phyloP scores from a whole-genome alignment of 2,113 vertebrate species.

The Actinemys pallida region DNA sequence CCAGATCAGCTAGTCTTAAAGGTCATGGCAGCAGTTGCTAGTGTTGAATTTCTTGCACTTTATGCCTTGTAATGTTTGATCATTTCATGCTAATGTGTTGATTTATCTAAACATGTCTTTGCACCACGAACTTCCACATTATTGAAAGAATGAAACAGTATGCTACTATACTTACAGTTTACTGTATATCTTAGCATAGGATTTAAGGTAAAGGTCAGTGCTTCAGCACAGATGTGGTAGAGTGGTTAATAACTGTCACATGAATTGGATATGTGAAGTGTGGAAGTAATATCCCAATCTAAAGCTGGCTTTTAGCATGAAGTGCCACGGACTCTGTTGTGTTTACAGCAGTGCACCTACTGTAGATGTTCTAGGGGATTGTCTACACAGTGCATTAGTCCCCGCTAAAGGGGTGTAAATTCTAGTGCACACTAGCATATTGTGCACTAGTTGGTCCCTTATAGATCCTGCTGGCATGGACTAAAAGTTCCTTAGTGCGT shows the following conservation, averaged over 20 bases:
- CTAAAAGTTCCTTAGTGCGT: neutral
- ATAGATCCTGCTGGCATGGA: neutral
- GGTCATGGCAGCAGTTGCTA: constrained; percentile 68
- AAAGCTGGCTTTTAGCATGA: neutral
- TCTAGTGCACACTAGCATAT: neutral
- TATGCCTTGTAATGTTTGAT: constrained; percentile 66
- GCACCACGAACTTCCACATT: neutral
- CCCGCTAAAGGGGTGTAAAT: neutral
- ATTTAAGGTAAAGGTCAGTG: neutral
- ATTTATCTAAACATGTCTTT: constrained; percentile 52
- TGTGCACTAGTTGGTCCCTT: neutral
- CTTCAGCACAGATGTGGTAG: neutral
- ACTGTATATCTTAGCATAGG: neutral
- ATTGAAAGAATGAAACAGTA: neutral
- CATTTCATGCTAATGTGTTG: constrained; percentile 63
- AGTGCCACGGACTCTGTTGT: neutral
- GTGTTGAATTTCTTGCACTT: constrained; percentile 77
- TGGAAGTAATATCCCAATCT: neutral
- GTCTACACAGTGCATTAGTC: neutral
- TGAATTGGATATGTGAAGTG: fast-evolving
- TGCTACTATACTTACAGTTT: neutral
- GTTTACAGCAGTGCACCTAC: neutral
- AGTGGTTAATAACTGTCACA: neutral
- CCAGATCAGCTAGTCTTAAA: constrained; percentile 76
- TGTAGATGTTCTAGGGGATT: neutral